Conservation (phyloP, 1,140 invertebrate genomes). For the Drosophila tsacasi region DNA sequence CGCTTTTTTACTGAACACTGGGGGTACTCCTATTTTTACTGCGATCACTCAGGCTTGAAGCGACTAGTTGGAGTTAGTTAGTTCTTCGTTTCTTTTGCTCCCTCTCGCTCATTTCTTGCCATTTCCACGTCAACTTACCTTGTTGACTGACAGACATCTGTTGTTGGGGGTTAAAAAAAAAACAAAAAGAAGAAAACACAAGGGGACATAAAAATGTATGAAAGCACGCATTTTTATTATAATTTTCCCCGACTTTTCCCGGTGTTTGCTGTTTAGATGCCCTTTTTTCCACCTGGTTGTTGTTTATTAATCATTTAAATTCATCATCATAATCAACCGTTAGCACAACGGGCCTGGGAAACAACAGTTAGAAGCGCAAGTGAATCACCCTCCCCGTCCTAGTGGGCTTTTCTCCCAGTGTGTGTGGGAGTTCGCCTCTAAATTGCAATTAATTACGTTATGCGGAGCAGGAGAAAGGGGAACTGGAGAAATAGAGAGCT, state of each 20-base stretch:
- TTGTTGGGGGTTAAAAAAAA: constrained; percentile 42
- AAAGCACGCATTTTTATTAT: constrained; percentile 70
- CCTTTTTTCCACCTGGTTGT: constrained; percentile 24
- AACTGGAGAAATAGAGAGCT: constrained; percentile 26
- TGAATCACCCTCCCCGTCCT: constrained; percentile 57
- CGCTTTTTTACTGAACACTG: constrained; percentile 40
- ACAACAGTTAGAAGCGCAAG: constrained; percentile 80
- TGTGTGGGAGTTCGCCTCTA: constrained; percentile 61
- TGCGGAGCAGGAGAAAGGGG: constrained; percentile 30
- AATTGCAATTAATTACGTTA: constrained; percentile 83
- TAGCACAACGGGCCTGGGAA: constrained; percentile 76
- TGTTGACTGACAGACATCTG: constrained; percentile 73
- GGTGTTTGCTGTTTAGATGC: constrained; percentile 56
- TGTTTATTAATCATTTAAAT: constrained; percentile 84
- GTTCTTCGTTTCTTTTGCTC: constrained; percentile 31
- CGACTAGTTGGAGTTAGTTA: constrained; percentile 47
- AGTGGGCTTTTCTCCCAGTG: constrained; percentile 22
- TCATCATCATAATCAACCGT: constrained; percentile 83
- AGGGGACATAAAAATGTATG: constrained; percentile 61
- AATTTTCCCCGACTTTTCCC: constrained; percentile 42
- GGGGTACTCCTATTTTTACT: constrained; percentile 58
- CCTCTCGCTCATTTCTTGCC: constrained; percentile 52
- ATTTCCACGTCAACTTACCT: constrained; percentile 71
- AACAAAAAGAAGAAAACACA: constrained; percentile 32
- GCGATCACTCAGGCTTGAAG: constrained; percentile 79